A percentile compares a stretch with the other conserved stretches of the same genome.
Evolutionary conservation across 2,113 vertebrate genomes (phyloP).

Genomic region (Boulengeromyrus knoepffleri): DNA sequence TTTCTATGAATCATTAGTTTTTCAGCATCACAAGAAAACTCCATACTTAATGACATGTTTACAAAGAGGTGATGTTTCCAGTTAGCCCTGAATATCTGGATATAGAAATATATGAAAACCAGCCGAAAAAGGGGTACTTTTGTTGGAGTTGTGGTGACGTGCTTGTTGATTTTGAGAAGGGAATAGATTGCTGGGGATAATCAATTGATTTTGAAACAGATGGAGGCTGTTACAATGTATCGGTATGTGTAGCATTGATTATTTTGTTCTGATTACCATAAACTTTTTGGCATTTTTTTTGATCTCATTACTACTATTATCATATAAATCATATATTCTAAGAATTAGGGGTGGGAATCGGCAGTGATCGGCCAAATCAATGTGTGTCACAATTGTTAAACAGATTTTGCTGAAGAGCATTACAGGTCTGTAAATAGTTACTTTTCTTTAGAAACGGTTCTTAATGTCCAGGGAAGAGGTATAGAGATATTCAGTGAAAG

Average conservation of each 20-base stretch:
- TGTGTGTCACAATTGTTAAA: background rate
- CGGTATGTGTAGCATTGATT: background rate
- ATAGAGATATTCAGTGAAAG: background rate
- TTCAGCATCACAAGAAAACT: background rate
- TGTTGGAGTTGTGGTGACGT: background rate
- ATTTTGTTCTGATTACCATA: background rate
- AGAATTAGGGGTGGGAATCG: background rate
- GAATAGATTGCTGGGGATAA: background rate
- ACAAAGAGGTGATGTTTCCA: background rate
- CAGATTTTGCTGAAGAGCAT: background rate
- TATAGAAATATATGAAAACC: background rate
- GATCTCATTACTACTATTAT: background rate
- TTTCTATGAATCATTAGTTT: background rate
- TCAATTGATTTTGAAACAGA: background rate
- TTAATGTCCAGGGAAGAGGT: background rate
- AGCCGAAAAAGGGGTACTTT: background rate
- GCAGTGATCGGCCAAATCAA: background rate
- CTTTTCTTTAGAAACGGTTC: too few species aligned
- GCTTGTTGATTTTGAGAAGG: background rate
- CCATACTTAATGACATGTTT: background rate
- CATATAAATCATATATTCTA: background rate
- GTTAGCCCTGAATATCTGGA: background rate
- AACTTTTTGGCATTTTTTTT: background rate
- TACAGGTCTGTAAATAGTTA: background rate
- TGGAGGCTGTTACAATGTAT: background rate